These are phyloP conservation scores for Euclidia mi DNA, from an alignment of 2,888 invertebrate genomes.

Conservation along the genomic window DNA sequence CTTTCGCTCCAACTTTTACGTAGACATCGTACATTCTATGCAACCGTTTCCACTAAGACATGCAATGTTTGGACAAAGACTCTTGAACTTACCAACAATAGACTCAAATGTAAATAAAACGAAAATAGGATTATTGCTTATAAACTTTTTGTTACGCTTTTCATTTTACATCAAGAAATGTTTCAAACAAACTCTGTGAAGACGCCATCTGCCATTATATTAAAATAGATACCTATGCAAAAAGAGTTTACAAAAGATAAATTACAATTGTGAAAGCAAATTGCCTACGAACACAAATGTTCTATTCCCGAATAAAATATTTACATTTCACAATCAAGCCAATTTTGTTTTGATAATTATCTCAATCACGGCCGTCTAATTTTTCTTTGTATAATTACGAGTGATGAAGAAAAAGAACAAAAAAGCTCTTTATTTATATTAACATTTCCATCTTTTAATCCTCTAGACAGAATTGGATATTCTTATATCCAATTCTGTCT, in stretches of 20 bases:
- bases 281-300: conserved; percentile 4
- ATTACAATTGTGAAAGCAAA: too few relatives aligned
- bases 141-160: not conserved
- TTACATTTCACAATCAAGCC: conserved; percentile 55
- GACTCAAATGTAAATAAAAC: not conserved
- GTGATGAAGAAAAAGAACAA: conserved; percentile 30
- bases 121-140: conserved; percentile 6
- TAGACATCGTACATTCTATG: conserved; percentile 57
- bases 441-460: conserved; percentile 39
- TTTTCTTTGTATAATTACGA: conserved; percentile 54
- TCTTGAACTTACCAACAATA: conserved; percentile 1
- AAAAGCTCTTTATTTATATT: conserved; percentile 42
- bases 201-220: not conserved
- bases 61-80: conserved; percentile 8
- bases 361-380: conserved; percentile 51
- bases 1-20: conserved; percentile 68
- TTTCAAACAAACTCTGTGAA: not conserved
- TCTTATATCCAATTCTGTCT: too few relatives aligned
- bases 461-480: conserved; percentile 38
- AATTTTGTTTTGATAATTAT: conserved; percentile 47
- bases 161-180: conserved; percentile 3
- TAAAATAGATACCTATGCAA: not conserved
- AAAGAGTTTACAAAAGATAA: conserved; percentile 3
- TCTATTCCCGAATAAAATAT: conserved; percentile 36
- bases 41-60: conserved; percentile 41